phyloP scores from a whole-genome alignment of 2,113 vertebrate species.

The Ellobius talpinus region DNA sequence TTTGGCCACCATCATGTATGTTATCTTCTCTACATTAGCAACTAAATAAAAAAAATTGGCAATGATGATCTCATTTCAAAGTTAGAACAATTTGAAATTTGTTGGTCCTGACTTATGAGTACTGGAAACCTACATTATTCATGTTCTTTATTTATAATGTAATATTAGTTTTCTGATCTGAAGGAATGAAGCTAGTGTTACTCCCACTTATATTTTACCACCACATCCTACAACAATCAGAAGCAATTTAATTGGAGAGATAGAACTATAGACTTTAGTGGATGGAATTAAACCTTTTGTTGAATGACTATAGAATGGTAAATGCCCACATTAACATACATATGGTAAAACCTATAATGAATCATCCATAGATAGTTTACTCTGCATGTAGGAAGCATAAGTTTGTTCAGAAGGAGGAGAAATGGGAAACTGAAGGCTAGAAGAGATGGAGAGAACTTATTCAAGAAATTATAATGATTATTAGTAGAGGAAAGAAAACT shows the following conservation, averaged over 20 bases:
- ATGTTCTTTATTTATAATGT: not conserved
- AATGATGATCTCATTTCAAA: not conserved
- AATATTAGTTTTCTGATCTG: not conserved
- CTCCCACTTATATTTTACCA: not conserved
- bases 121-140: not conserved
- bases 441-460: not conserved
- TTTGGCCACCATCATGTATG: not conserved
- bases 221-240: not conserved
- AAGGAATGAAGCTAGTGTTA: not conserved
- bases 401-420: not conserved
- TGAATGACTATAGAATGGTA: not conserved
- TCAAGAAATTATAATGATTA: conserved; percentile 45
- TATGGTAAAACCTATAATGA: not conserved
- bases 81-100: conserved; percentile 15
- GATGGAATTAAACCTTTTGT: not conserved
- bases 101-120: not conserved
- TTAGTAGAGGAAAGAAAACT: conserved; percentile 50
- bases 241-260: too few relatives aligned
- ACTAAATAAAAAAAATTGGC: not conserved
- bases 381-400: not conserved
- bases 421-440: not conserved
- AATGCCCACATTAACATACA: not conserved
- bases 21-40: not conserved
- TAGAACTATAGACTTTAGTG: too few relatives aligned
- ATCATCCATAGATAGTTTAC: not conserved